Base-by-base conservation (phyloP, 2,797 vertebrate genomes). In the Hoplostethus atlanticus region DNA sequence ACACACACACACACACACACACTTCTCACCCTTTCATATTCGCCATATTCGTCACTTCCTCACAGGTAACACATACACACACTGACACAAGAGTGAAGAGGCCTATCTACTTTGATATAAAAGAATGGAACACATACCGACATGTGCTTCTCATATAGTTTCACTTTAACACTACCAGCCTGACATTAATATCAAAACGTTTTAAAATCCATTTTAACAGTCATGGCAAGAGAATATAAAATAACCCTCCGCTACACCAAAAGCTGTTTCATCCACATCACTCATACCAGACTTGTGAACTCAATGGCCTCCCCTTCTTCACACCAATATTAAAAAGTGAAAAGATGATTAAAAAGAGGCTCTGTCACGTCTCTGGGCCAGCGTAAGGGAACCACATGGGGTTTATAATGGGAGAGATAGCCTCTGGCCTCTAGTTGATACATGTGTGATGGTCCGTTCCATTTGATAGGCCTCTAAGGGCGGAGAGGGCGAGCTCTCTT, bases 351-450 rank as follows among this genome's bases (percentile, higher is more conserved):
- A 63, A 73, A 79, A 76, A 80, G 59, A 53, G 58, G 59, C 59
- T 31, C 42, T 51, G 46, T 70, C 63, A 62, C 57, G 44, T 68
- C 48, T 58, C 46, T 62, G 52, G 7, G 30, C 44, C 10, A 48
- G 55, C 67, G 84, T 73, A 42, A 71, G 74, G 65, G 21, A 69
- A 34, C 71, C 68, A 86, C 71, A 77, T 81, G 78, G 69, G 50
- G 34, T 80, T 77, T 78, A 53, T 55, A 68, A 66, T 15, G 13
- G 36, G 42, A 21, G 55, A 51, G 68, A 82, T 70, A 73, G 75
- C 54, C 71, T 61, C 60, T 65, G 64, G 72, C 64, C 72, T 82
- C 63, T 68, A 56, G 62, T 59, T 52, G 64, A 64, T 70, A 11
- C 1, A 15, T 47, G 58, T 68, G 62, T 70, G 70, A 78, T 21